Conservation (phyloP, 1,140 invertebrate genomes). For the Zaprionus gabonicus region DNA sequence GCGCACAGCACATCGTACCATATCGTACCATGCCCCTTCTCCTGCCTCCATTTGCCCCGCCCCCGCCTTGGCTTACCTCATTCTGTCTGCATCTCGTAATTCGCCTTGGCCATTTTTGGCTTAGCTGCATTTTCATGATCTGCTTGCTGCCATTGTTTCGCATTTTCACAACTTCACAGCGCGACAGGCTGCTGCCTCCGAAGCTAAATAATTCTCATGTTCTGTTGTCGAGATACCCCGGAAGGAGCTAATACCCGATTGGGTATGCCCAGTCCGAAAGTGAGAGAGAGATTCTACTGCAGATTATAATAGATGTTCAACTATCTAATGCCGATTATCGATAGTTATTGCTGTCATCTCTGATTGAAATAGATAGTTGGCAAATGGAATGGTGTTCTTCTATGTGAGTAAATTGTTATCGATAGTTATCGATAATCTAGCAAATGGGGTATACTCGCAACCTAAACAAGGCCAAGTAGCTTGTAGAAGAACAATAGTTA, state of each 20-base stretch:
- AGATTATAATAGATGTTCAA: no score
- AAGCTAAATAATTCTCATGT: slow-evolving; percentile 51
- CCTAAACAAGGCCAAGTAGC: background rate
- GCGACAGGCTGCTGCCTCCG: slow-evolving; percentile 35
- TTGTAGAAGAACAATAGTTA: background rate
- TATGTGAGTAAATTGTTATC: background rate
- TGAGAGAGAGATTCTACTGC: background rate
- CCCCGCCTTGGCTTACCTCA: background rate
- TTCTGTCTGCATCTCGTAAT: slow-evolving; percentile 50
- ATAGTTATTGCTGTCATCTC: no score
- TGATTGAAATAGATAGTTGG: no score
- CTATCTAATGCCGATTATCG: no score
- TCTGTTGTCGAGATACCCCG: slow-evolving; percentile 22
- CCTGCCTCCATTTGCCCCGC: background rate
- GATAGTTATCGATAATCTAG: background rate
- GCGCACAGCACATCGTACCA: slow-evolving; percentile 19
- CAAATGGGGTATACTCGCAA: no score
- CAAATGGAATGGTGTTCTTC: no score
- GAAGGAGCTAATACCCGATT: background rate
- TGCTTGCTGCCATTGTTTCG: slow-evolving; percentile 72
- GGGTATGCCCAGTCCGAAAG: background rate
- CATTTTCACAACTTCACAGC: slow-evolving; percentile 70
- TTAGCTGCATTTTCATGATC: slow-evolving; percentile 64
- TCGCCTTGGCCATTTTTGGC: slow-evolving; percentile 75
- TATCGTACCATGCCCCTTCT: slow-evolving; percentile 19